Conservation (phyloP, 2,113 vertebrate genomes). For the Pterocles burchelli region DNA sequence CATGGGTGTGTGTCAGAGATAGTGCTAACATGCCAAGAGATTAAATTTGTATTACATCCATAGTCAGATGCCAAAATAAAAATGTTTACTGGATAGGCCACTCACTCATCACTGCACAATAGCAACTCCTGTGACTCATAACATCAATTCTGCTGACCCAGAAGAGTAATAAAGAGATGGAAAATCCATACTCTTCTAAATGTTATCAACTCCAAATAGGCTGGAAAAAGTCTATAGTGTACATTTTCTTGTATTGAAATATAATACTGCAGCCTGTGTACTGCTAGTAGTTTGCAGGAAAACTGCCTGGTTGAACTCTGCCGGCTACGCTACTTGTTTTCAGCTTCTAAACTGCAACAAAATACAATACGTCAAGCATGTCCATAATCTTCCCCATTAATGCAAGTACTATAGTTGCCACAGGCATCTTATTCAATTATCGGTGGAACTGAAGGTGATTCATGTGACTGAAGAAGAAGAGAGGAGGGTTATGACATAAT, state of each 20-base stretch:
- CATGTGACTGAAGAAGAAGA: not conserved
- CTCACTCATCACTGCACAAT: not conserved
- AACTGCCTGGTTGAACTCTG: not conserved
- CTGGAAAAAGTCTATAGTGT: not conserved
- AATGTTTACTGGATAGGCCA: not conserved
- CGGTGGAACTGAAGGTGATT: not conserved
- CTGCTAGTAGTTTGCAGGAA: not conserved
- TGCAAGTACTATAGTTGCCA: not conserved
- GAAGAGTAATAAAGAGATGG: not conserved
- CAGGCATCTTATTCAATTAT: not conserved
- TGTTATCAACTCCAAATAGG: not conserved
- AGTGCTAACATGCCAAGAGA: not conserved
- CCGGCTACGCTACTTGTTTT: not conserved
- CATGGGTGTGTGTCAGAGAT: not conserved
- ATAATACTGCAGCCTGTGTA: not conserved
- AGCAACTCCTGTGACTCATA: not conserved
- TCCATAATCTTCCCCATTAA: not conserved
- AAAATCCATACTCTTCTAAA: not conserved
- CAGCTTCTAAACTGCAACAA: not conserved
- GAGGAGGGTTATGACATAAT: not conserved
- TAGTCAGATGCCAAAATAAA: conserved; percentile 6
- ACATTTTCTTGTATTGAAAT: not conserved
- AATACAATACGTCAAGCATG: not conserved
- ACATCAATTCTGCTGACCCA: not conserved
- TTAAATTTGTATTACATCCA: not conserved